Conservation (phyloP, 1,140 invertebrate species). For the Drosophila ambigua region DNA sequence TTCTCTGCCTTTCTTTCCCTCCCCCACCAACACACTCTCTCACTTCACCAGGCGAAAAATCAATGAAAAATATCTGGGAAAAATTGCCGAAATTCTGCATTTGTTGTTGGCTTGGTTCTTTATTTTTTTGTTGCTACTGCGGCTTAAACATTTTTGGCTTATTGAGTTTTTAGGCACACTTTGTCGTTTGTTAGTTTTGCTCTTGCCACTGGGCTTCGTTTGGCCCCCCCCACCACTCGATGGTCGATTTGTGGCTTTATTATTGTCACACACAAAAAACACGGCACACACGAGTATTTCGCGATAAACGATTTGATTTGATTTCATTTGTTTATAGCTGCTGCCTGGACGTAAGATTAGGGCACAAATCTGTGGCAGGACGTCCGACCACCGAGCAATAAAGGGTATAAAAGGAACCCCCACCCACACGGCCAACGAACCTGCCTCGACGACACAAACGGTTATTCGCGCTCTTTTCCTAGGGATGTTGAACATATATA, state of each 20-base stretch:
- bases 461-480: no score
- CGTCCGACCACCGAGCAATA: no score
- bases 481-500: no score
- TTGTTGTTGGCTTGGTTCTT: conserved; percentile 43
- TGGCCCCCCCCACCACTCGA: no score
- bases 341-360: no score
- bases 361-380: neutral
- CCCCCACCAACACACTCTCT: neutral
- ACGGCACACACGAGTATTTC: conserved; percentile 2
- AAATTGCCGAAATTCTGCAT: conserved; percentile 63
- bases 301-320: no score
- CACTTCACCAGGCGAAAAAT: conserved; percentile 70
- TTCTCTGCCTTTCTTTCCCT: neutral
- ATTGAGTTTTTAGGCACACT: neutral
- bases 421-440: no score
- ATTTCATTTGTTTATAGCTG: no score
- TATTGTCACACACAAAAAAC: conserved; percentile 26
- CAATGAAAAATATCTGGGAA: conserved; percentile 80
- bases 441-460: no score
- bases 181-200: conserved; percentile 16
- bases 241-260: conserved; percentile 29
- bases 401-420: no score
- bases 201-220: conserved; percentile 1
- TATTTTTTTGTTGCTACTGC: neutral
- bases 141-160: conserved; percentile 7